A percentile compares a stretch with the other conserved stretches of the same genome.
These are phyloP conservation scores for Metopia argyrocephala DNA, from an alignment of 2,888 invertebrate species.

Conservation along the genomic window DNA sequence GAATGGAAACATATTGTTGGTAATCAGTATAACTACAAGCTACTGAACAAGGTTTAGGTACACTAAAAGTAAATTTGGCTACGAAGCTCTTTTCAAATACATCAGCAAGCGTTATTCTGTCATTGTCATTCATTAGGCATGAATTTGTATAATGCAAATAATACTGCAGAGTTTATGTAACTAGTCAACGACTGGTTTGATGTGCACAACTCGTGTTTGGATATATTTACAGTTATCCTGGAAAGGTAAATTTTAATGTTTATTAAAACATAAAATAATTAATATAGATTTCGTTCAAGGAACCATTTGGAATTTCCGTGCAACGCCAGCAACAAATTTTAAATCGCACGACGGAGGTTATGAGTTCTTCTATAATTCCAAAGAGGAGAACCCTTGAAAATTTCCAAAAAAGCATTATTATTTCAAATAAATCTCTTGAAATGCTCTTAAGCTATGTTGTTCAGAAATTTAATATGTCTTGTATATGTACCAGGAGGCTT, in stretches of 20 bases:
- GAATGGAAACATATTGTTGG: no score
- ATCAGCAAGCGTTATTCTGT: no score
- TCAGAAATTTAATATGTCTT: slow-evolving; percentile 8
- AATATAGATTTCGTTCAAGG: background rate
- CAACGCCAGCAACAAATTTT: slow-evolving; percentile 8
- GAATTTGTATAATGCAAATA: no score
- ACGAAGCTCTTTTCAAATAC: no score
- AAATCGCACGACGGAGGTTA: slow-evolving; percentile 10
- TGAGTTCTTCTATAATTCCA: slow-evolving; percentile 17
- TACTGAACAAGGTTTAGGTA: no score
- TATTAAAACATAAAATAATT: background rate
- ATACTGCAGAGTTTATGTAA: no score
- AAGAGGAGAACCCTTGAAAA: slow-evolving; percentile 19
- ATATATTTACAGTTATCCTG: slow-evolving; percentile 3
- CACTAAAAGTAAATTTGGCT: no score
- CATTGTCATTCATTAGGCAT: no score
- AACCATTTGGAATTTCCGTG: slow-evolving; percentile 22
- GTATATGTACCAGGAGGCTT: slow-evolving; percentile 15
- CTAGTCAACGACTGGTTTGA: no score
- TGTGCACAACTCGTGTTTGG: slow-evolving; percentile 17
- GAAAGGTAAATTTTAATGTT: slow-evolving; percentile 21
- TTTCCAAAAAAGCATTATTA: slow-evolving; percentile 28
- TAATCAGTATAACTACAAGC: no score
- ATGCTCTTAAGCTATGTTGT: background rate
- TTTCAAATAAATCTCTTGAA: slow-evolving; percentile 13